phyloP scores from a whole-genome alignment of 1,140 invertebrate species.

The Melipona quadrifasciata region DNA sequence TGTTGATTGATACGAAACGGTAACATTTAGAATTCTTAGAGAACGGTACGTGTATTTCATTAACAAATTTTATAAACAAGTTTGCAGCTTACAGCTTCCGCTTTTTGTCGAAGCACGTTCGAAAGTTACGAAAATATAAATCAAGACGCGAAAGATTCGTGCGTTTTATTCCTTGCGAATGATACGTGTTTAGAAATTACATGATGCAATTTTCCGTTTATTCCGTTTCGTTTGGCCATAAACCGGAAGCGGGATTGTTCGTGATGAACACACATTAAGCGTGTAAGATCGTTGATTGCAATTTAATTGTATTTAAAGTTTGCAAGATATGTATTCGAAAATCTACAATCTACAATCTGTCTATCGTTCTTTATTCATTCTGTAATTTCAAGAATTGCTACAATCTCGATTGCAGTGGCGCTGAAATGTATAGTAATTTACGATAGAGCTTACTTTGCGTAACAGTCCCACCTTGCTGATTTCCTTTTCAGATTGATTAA shows the following conservation, averaged over 20 bases:
- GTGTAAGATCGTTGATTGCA: not conserved
- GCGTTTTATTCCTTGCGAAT: not conserved
- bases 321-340: not conserved
- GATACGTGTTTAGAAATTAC: not conserved
- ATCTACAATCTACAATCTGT: not conserved
- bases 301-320: not conserved
- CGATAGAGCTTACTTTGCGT: conserved; percentile 50
- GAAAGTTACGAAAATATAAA: conserved; percentile 2
- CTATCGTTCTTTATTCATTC: not conserved
- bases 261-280: conserved; percentile 29
- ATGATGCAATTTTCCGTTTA: not conserved
- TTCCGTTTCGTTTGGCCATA: not conserved
- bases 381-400: not conserved
- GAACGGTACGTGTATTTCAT: conserved; percentile 25
- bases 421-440: conserved; percentile 38
- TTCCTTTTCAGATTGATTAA: conserved; percentile 60
- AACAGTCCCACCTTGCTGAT: not conserved
- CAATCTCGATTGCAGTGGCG: not conserved
- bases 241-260: conserved; percentile 51
- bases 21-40: conserved; percentile 21
- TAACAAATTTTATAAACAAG: conserved; percentile 20
- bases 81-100: conserved; percentile 19
- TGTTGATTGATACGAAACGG: not conserved
- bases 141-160: not conserved
- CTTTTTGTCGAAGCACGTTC: not conserved